Base-by-base conservation (phyloP, 2,113 vertebrate species). In the Catharus bicknelli region DNA sequence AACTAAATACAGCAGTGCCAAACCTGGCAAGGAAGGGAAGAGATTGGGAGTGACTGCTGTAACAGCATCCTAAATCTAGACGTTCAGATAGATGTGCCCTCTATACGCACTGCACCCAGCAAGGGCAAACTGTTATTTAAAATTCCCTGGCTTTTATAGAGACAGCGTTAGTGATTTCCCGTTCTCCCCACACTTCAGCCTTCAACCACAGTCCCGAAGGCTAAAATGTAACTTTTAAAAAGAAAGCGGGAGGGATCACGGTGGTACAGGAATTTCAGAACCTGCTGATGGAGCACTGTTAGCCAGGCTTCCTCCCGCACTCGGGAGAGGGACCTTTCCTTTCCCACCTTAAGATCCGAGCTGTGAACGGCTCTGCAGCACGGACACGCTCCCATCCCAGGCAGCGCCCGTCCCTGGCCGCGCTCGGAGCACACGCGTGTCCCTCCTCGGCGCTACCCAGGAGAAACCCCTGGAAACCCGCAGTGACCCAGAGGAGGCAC, bases 31-130 rank as follows among this genome's bases (percentile, higher is more conserved):
- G 25, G 58, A 30, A 82, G 32, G 51, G 62, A 42, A 79, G 66
- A 45, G 67, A 50, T 0, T 22, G 30, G 21, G 57, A 78, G 14
- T 40, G 16, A 3, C 13, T 26, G 4, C 15, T 53, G 0, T 6
- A 45, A 16, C 6, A 50, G 84, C 58, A 66, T 58, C 78, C 66
- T 36, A 8, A 14, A 40, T 26, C 22, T 3, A 4, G 36, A 5
- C 8, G 36, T 23, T 50, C 38, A 63, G 58, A 21, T 3, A 63
- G 58, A 21, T 3, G 8, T 48, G n/a, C 16, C 23, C 68, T 66
- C 40, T 16, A 3, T 1, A 69, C 32, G 87, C 87, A 54, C n/a
- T 68, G 82, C 90, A 78, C 29, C 1, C 42, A 54, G 64, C n/a
- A n/a, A 10, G 29, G 11, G 12, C 8, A 27, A 61, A 32, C 32